Evolutionary conservation across 2,113 vertebrate genomes (phyloP).

Genomic region (Elephas maximus): DNA sequence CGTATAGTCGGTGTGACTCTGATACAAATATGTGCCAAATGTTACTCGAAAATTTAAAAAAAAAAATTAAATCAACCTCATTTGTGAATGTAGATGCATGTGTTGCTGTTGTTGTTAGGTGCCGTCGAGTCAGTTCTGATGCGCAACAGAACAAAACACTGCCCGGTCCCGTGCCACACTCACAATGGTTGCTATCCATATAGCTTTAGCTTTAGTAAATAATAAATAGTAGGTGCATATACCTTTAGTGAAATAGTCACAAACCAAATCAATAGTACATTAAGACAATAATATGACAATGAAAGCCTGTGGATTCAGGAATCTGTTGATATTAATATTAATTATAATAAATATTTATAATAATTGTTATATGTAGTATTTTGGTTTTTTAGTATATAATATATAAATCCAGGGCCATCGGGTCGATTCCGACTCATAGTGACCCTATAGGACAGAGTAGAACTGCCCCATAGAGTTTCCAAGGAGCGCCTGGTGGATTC

Average conservation of each 20-base stretch:
- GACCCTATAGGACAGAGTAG: too few relatives aligned
- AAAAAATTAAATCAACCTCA: conserved; percentile 14
- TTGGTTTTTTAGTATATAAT: too few relatives aligned
- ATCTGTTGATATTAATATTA: not conserved
- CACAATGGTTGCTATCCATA: too few relatives aligned
- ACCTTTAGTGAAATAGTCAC: not conserved
- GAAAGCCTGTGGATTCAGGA: not conserved
- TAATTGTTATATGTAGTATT: not conserved
- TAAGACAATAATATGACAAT: not conserved
- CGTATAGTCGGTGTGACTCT: not conserved
- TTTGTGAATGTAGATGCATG: not conserved
- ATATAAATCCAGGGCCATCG: too few relatives aligned
- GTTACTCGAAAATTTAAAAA: not conserved
- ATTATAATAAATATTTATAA: not conserved
- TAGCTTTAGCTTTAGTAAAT: too few relatives aligned
- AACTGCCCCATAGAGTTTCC: too few relatives aligned
- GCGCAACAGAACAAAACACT: too few relatives aligned
- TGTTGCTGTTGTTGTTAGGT: too few relatives aligned
- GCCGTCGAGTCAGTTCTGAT: too few relatives aligned
- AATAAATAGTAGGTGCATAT: not conserved
- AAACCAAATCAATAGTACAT: not conserved
- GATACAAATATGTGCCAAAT: not conserved
- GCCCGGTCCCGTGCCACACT: too few relatives aligned
- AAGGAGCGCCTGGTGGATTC: too few relatives aligned
- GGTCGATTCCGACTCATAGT: too few relatives aligned